Evolutionary conservation across 2,113 vertebrate genomes (phyloP).

Genomic region (Nerophis lumbriciformis): DNA sequence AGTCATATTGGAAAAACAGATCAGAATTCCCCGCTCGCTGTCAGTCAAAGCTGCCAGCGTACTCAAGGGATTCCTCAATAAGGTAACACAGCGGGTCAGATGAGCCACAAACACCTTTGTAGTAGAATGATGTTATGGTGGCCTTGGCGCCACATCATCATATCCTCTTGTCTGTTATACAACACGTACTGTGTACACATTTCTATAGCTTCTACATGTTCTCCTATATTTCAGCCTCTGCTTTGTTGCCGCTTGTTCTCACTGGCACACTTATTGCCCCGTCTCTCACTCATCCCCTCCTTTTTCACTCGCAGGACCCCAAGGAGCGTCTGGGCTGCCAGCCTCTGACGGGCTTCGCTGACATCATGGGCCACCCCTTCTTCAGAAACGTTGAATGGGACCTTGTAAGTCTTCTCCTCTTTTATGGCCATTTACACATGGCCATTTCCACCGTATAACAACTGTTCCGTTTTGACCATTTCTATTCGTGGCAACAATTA

Average conservation of each 20-base stretch:
- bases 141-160: too few relatives aligned
- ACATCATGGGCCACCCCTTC: conserved; percentile 95
- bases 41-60: conserved; percentile 98
- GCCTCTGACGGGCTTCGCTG: conserved; percentile 96
- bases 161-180: too few relatives aligned
- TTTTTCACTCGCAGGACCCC: conserved; percentile 76
- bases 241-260: background rate
- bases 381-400: conserved; percentile 98
- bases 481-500: too few relatives aligned
- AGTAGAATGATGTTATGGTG: too few relatives aligned
- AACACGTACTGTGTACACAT: too few relatives aligned
- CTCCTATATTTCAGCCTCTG: background rate
- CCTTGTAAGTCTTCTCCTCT: conserved; percentile 75
- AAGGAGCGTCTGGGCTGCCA: conserved; percentile 97
- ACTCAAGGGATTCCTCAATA: conserved; percentile 97
- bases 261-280: background rate
- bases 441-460: too few relatives aligned
- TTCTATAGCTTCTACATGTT: too few relatives aligned
- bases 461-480: too few relatives aligned
- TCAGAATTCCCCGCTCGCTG: conserved; percentile 92
- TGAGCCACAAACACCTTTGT: too few relatives aligned
- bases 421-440: background rate
- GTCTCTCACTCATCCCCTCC: conserved; percentile 10
- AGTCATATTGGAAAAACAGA: conserved; percentile 99
- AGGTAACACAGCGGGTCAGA: conserved; percentile 71